A percentile compares a stretch with the other conserved stretches of the same genome.
phyloP scores from a whole-genome alignment of 2,888 invertebrate genomes.

The Tenthredo distinguenda region DNA sequence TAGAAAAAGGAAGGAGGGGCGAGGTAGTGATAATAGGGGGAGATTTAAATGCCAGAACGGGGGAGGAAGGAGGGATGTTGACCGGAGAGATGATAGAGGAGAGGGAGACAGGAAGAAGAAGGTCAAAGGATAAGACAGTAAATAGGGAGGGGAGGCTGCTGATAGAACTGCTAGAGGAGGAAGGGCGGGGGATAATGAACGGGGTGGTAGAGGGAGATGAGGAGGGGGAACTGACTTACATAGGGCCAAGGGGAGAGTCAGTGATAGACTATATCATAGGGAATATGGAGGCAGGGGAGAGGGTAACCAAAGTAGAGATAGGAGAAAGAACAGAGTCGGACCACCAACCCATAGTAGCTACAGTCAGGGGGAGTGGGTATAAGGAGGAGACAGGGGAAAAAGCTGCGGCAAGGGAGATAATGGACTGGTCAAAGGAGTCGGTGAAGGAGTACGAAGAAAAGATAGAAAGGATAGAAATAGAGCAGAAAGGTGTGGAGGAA shows the following conservation, averaged over 20 bases:
- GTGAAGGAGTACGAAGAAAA: neutral
- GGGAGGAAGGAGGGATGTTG: neutral
- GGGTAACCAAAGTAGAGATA: neutral
- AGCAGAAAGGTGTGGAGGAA: neutral
- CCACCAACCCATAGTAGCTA: conserved; percentile 12
- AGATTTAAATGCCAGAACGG: conserved; percentile 5
- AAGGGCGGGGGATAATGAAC: conserved; percentile 28
- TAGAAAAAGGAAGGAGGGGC: neutral
- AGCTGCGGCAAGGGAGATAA: neutral
- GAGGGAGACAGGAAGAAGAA: too few species aligned
- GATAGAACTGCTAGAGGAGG: conserved; percentile 19
- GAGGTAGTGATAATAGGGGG: neutral
- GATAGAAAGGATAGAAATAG: too few species aligned
- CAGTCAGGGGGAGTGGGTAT: neutral
- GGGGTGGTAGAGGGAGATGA: conserved; percentile 21
- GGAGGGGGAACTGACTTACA: conserved; percentile 12
- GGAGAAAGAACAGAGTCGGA: conserved; percentile 49
- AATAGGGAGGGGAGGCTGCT: neutral
- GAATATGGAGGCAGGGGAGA: neutral
- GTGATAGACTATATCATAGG: conserved; percentile 22
- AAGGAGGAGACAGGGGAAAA: neutral
- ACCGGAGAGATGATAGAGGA: too few species aligned
- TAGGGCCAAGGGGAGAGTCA: too few species aligned
- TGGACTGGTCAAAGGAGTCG: neutral
- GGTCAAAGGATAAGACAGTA: neutral